phyloP scores from a whole-genome alignment of 2,797 vertebrate genomes.

The Chaetodon trifasciatus region DNA sequence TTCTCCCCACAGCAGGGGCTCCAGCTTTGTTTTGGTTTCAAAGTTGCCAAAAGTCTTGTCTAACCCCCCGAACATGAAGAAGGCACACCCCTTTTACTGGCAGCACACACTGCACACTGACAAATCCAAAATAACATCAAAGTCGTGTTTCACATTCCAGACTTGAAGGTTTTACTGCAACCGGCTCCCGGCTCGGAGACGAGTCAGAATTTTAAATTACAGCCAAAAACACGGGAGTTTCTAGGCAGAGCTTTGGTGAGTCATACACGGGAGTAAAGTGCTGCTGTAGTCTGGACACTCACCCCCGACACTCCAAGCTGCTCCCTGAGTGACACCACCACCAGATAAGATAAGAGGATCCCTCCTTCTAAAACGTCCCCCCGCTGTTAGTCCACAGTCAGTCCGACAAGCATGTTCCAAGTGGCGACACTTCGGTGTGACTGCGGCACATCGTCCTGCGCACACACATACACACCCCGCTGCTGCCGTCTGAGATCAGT shows the following conservation, averaged over 20 bases:
- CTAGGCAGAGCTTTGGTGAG: slow-evolving; percentile 17
- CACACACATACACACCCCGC: slow-evolving; percentile 23
- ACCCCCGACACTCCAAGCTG: slow-evolving; percentile 60
- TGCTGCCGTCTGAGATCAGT: slow-evolving; percentile 54
- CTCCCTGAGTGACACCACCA: slow-evolving; percentile 61
- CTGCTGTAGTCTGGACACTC: slow-evolving; percentile 59
- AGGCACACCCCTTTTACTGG: slow-evolving; percentile 58
- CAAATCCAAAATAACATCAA: slow-evolving; percentile 78
- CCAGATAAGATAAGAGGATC: slow-evolving; percentile 57
- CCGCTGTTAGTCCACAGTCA: slow-evolving; percentile 57
- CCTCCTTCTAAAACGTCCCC: slow-evolving; percentile 47
- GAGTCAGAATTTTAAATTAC: slow-evolving; percentile 59
- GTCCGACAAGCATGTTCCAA: slow-evolving; percentile 37
- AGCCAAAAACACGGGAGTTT: slow-evolving; percentile 43
- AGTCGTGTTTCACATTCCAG: slow-evolving; percentile 66
- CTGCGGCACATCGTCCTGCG: slow-evolving; percentile 67
- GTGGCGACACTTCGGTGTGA: slow-evolving; percentile 48
- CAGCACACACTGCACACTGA: slow-evolving; percentile 50
- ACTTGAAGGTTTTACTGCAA: slow-evolving; percentile 64
- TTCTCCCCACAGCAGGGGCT: slow-evolving; percentile 30
- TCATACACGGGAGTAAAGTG: neutral
- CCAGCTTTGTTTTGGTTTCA: slow-evolving; percentile 67
- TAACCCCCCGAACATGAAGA: slow-evolving; percentile 29
- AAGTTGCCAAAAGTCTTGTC: slow-evolving; percentile 58
- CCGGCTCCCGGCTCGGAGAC: slow-evolving; percentile 54